Base-by-base conservation (phyloP, 1,140 invertebrate genomes). In the Bombus terrestris region DNA sequence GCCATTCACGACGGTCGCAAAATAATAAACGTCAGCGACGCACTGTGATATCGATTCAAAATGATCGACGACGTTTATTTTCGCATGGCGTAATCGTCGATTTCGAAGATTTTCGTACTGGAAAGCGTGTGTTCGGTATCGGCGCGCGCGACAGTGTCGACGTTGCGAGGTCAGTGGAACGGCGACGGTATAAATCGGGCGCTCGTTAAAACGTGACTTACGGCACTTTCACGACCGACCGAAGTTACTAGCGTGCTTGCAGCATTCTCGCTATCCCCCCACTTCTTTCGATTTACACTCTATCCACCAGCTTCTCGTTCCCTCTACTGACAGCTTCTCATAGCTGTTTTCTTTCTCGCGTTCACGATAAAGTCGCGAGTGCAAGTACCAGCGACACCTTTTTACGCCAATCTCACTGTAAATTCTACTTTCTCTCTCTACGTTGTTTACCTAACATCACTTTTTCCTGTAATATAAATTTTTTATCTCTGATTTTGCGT, bases 121-220 rank as follows among this genome's bases (percentile, higher is more conserved):
- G 59, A 62, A 69, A 47, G 57, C 64, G 32, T 22, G 68, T 22
- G 35, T 47, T 77, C 25, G 76, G 43, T 73, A 66, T 72, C 59
- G 72, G 39, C n/a, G 37, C 25, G 64, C n/a, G 53, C 62, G 62
- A 13, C 39, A 22, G 32, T 76, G 73, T 83, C 73, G 81, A 76
- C 73, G 81, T 53, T 77, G 78, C 81, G 80, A 83, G 85, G 85
- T 86, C 66, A 86, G 85, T 86, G 66, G 85, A 86, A 85, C 84
- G 84, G 59, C 84, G 79, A 82, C 85, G 73, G 81, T 76, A 86
- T 86, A 86, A 86, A 86, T 86, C 85, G 85, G 73, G 81, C 73
- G 73, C 85, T 86, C 85, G 81, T 86, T 86, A 86, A 86, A 86
- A 86, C 85, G 85, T 86, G 85, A 86, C 85, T 86, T 86, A 86